phyloP scores from a whole-genome alignment of 2,888 invertebrate genomes.

The Tolmerus cingulatus region DNA sequence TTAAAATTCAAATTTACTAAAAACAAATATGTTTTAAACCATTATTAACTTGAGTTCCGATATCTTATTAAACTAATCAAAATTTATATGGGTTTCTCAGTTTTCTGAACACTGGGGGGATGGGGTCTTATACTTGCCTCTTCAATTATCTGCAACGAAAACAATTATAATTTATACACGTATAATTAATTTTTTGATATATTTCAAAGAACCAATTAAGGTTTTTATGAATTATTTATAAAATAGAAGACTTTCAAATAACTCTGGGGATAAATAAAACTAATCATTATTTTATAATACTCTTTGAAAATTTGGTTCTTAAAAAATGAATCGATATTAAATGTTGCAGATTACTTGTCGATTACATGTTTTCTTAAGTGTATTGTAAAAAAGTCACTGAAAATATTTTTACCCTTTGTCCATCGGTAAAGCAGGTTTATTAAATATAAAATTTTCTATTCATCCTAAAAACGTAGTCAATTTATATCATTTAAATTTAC shows the following conservation, averaged over 20 bases:
- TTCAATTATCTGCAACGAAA: not conserved
- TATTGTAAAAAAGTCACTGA: not conserved
- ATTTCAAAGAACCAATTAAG: not conserved
- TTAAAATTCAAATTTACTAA: too few species aligned
- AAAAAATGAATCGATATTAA: too few species aligned
- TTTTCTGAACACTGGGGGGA: too few species aligned
- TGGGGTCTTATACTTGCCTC: not conserved
- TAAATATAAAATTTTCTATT: not conserved
- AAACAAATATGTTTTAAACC: too few species aligned
- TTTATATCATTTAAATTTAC: not conserved
- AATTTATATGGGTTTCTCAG: too few species aligned
- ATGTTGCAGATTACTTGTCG: too few species aligned
- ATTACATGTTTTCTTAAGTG: too few species aligned
- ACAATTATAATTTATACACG: not conserved
- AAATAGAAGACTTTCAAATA: not conserved
- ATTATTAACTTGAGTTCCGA: too few species aligned
- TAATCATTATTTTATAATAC: too few species aligned
- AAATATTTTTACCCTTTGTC: not conserved
- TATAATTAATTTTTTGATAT: not conserved
- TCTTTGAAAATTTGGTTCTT: too few species aligned
- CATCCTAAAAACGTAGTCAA: not conserved
- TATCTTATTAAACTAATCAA: too few species aligned
- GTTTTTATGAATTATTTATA: not conserved
- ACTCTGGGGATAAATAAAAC: not conserved
- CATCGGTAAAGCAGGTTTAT: not conserved